These are phyloP conservation scores for Brachycybe producta DNA, from an alignment of 2,888 invertebrate genomes.

Conservation along the genomic window DNA sequence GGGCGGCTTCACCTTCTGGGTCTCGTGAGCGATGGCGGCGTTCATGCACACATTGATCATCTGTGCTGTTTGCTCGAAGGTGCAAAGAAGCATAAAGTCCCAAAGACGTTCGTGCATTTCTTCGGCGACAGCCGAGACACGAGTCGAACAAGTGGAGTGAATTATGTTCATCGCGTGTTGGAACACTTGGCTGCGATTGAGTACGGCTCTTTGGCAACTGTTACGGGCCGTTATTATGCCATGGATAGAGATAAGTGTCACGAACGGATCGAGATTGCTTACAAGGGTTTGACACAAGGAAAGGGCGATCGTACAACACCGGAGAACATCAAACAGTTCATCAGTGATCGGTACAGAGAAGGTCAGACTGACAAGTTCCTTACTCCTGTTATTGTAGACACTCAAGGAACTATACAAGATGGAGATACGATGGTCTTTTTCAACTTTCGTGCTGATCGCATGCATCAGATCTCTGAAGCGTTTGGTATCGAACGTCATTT, in stretches of 20 bases:
- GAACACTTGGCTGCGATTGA: slow-evolving; percentile 26
- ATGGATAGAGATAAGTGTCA: slow-evolving; percentile 36
- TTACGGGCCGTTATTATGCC: slow-evolving; percentile 36
- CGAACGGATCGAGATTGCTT: slow-evolving; percentile 32
- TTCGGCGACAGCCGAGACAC: slow-evolving; percentile 37
- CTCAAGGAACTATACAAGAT: slow-evolving; percentile 29
- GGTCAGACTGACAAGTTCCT: slow-evolving; percentile 37
- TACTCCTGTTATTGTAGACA: slow-evolving; percentile 33
- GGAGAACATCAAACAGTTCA: slow-evolving; percentile 26
- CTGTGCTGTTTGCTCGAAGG: slow-evolving; percentile 33
- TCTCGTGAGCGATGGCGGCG: slow-evolving; percentile 35
- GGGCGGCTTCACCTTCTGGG: slow-evolving; percentile 36
- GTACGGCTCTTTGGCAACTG: slow-evolving; percentile 29
- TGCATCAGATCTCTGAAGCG: slow-evolving; percentile 36
- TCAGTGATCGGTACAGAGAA: too few species aligned
- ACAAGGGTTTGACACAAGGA: slow-evolving; percentile 35
- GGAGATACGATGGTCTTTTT: slow-evolving; percentile 36
- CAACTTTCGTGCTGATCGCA: slow-evolving; percentile 37
- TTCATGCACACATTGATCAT: slow-evolving; percentile 37
- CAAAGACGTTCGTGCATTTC: slow-evolving; percentile 34
- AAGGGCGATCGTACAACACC: too few species aligned
- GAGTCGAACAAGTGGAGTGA: slow-evolving; percentile 33
- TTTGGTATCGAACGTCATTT: slow-evolving; percentile 29
- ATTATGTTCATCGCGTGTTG: slow-evolving; percentile 29
- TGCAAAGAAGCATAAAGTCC: slow-evolving; percentile 33